Evolutionary conservation across 1,140 invertebrate species (phyloP), one percentile per base, ranked within the genome.

Genomic region (Drosophila ananassae): DNA sequence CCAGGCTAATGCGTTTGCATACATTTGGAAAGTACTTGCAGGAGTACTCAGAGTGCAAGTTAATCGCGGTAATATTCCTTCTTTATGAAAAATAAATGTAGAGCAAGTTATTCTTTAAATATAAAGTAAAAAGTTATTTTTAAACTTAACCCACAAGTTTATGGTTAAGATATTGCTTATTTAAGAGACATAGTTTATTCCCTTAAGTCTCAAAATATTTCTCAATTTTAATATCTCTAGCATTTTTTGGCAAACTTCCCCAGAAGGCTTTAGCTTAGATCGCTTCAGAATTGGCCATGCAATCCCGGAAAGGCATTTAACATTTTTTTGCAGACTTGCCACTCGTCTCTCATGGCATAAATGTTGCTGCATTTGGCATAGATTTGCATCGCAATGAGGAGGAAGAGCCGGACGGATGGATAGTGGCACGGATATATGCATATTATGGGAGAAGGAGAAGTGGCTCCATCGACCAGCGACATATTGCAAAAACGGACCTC

Each of bases 281-380:
- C 34, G 3, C 32, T 34, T 10, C 32, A 37, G 34, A 37, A 37
- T 37, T 37, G 34, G 34, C 34, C 10, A 37, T 60, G 58, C 48
- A 77, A 59, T 71, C 57, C 48, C 34, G 44, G 63, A 63, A 73
- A 64, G 66, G 58, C 51, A 85, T 77, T 80, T 63, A 66, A 69
- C 21, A 61, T 67, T 62, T 85, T 32, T 81, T 81, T 54, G 52
- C 41, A 44, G 41, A 22, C 17, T 67, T 21, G 10, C 21, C 34
- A 13, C 10, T 25, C 37, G 30, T 9, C 44, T 44, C 44, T 37
- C 13, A 17, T 62, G 41, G 83, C 79, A 87, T 82, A 81, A 89
- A 89, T 89, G 83, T 84, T 62, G 67, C 76, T 67, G 79, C 64
- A 60, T 73, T 85, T 83, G 83, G 84, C 83, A 89, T 89, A 89